Conservation (phyloP, 64 coral and sea anemone species). For the Catalaphyllia jardinei region DNA sequence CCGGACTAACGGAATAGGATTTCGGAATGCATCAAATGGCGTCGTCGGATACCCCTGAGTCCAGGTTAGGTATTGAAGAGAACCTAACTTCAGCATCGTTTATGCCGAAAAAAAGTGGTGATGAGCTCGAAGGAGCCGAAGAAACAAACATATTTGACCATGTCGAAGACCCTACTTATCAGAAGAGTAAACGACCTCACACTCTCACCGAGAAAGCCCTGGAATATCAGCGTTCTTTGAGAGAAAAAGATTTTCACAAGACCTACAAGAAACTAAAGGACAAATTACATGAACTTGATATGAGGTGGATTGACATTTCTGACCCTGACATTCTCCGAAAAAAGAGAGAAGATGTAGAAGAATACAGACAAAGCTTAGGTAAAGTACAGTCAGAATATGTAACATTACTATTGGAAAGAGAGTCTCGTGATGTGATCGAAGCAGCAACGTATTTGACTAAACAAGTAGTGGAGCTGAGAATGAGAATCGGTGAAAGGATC, state of each 20-base stretch:
- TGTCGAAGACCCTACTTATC: not conserved
- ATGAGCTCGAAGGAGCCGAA: not conserved
- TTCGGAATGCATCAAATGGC: not conserved
- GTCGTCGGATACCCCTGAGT: not conserved
- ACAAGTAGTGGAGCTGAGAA: conserved; percentile 25
- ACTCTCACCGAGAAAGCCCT: conserved; percentile 6
- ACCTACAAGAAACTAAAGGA: not conserved
- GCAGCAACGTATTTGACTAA: not conserved
- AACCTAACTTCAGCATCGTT: not conserved
- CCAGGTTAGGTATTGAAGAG: not conserved
- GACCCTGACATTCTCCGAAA: not conserved
- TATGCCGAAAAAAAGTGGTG: not conserved
- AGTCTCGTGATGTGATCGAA: not conserved
- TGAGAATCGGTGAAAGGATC: conserved; percentile 24
- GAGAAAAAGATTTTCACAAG: not conserved
- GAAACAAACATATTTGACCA: not conserved
- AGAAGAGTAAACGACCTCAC: not conserved
- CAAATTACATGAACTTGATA: conserved; percentile 14
- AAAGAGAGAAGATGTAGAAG: conserved; percentile 12
- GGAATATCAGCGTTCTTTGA: not conserved
- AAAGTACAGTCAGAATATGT: not conserved
- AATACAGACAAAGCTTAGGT: not conserved
- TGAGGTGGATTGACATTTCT: not conserved
- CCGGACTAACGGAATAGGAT: too few species aligned
- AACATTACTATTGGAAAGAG: not conserved